These are phyloP conservation scores for Oryzias celebensis DNA, from an alignment of 2,113 vertebrate genomes.

Conservation along the genomic window DNA sequence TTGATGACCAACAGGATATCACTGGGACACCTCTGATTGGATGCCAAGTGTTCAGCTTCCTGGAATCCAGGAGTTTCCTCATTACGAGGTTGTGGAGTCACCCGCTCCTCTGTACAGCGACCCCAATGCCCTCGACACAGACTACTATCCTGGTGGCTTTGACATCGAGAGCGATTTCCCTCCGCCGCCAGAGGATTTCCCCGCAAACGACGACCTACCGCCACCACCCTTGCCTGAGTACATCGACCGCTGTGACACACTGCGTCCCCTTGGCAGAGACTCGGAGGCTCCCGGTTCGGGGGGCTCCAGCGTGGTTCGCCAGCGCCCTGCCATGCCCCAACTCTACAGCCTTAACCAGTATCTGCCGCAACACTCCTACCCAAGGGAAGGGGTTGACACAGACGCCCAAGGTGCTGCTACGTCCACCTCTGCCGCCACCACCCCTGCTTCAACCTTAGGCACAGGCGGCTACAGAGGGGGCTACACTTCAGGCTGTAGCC, in stretches of 20 bases:
- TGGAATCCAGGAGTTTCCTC: slow-evolving; percentile 97
- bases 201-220: slow-evolving; percentile 87
- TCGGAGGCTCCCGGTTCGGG: slow-evolving; percentile 79
- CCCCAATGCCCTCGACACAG: slow-evolving; percentile 89
- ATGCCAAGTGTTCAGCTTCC: slow-evolving; percentile 96
- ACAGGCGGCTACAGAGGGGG: slow-evolving; percentile 79
- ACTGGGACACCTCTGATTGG: slow-evolving; percentile 99
- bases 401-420: slow-evolving; percentile 76
- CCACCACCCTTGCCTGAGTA: slow-evolving; percentile 87
- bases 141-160: slow-evolving; percentile 97
- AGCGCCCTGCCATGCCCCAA: slow-evolving; percentile 82
- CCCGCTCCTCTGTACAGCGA: slow-evolving; percentile 89
- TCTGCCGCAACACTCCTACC: slow-evolving; percentile 87
- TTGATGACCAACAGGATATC: slow-evolving; percentile 83
- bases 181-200: slow-evolving; percentile 93
- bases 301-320: slow-evolving; percentile 73
- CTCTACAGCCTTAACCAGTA: slow-evolving; percentile 92
- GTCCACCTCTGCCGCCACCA: slow-evolving; percentile 45
- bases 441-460: slow-evolving; percentile 67
- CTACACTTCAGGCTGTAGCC: slow-evolving; percentile 80
- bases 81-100: slow-evolving; percentile 91
- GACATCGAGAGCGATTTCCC: slow-evolving; percentile 98
- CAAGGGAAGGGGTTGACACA: slow-evolving; percentile 78
- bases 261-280: slow-evolving; percentile 83
- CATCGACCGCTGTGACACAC: slow-evolving; percentile 85